These are phyloP conservation scores for Limnephilus auricula DNA, from an alignment of 2,888 invertebrate species.

Conservation along the genomic window DNA sequence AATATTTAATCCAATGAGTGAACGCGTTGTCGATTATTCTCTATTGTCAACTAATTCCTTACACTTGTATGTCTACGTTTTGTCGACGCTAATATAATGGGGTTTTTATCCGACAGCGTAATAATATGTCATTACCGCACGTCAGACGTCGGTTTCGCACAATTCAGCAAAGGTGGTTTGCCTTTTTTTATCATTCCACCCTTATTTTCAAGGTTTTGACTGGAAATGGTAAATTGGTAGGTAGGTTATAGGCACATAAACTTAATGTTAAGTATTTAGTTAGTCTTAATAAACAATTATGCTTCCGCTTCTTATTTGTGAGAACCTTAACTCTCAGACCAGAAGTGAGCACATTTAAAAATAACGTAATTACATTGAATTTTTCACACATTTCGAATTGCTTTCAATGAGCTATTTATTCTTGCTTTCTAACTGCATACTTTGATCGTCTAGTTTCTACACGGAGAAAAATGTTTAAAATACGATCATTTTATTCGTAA, in stretches of 20 bases:
- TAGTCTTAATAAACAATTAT: too few species aligned
- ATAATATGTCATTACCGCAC: neutral
- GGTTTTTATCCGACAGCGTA: neutral
- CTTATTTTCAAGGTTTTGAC: neutral
- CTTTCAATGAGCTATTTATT: too few species aligned
- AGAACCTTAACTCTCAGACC: too few species aligned
- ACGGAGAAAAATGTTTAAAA: too few species aligned
- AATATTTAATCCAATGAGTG: neutral
- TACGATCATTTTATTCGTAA: too few species aligned
- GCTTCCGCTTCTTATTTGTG: too few species aligned
- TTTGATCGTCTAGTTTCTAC: too few species aligned
- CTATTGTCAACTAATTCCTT: conserved; percentile 2
- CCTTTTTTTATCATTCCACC: neutral
- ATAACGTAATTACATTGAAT: too few species aligned
- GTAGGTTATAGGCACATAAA: neutral
- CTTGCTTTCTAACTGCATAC: too few species aligned
- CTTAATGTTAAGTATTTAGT: too few species aligned
- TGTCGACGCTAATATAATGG: conserved; percentile 2
- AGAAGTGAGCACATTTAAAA: too few species aligned
- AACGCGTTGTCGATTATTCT: neutral
- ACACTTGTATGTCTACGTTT: neutral
- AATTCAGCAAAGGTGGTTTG: neutral
- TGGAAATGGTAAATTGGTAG: neutral
- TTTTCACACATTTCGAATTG: too few species aligned
- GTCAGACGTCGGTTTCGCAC: neutral